Conservation (phyloP, 2,113 vertebrate species). For the Platichthys stellatus region DNA sequence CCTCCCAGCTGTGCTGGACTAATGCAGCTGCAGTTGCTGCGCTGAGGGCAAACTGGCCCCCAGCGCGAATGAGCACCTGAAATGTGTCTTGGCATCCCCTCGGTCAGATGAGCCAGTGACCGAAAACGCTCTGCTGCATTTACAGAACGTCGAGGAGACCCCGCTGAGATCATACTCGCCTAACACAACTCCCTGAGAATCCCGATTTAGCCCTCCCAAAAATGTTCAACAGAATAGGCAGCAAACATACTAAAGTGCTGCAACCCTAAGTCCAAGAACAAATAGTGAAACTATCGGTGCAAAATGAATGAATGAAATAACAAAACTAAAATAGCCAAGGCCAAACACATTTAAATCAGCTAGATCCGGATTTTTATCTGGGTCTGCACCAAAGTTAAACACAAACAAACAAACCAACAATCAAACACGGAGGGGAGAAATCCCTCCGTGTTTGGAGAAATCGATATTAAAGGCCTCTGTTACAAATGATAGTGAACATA, state of each 20-base stretch:
- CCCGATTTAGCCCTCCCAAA: background rate
- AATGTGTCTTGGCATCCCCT: constrained; percentile 25
- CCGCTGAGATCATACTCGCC: background rate
- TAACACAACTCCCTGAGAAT: background rate
- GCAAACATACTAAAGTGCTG: background rate
- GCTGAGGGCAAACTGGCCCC: constrained; percentile 27
- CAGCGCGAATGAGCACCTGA: constrained; percentile 44
- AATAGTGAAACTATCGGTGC: too few relatives aligned
- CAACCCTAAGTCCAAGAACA: too few relatives aligned
- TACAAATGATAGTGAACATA: too few relatives aligned
- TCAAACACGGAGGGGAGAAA: too few relatives aligned
- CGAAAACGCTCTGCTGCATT: constrained; percentile 13
- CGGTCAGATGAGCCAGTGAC: constrained; percentile 24
- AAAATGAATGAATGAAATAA: too few relatives aligned
- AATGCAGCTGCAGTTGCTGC: constrained; percentile 50
- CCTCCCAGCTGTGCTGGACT: constrained; percentile 54
- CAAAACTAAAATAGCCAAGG: too few relatives aligned
- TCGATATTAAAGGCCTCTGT: too few relatives aligned
- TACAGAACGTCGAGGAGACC: background rate
- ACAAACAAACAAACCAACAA: too few relatives aligned
- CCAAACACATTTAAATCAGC: too few relatives aligned
- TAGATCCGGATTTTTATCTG: too few relatives aligned
- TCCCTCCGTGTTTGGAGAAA: too few relatives aligned
- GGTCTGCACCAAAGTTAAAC: too few relatives aligned
- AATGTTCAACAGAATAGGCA: background rate